Evolutionary conservation across 2,113 vertebrate genomes (phyloP), one percentile per base, ranked within the genome.

Genomic region (Corythaixoides concolor): DNA sequence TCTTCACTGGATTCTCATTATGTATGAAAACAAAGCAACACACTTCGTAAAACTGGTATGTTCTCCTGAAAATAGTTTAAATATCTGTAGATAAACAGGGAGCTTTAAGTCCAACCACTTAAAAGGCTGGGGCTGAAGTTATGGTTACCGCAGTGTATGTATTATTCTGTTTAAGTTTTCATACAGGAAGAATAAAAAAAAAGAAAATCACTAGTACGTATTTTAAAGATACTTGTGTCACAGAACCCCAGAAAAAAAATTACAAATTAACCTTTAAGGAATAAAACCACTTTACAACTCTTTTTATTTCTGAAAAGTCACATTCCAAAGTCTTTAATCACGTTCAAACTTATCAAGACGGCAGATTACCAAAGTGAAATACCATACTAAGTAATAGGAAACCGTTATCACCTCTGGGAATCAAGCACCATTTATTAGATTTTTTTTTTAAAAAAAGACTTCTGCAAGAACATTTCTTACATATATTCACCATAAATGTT

Each of bases 11-110:
- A 12, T 63, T 49, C 37, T 47, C 26, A 55, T 52, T n/a, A 41
- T 0, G 11, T 0, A 22, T 1, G 19, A 76, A 60, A 80, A 33
- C 45, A 86, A 72, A 73, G 53, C 41, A 66, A 35, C 68, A 35
- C 5, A 9, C 16, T 49, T 0, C 3, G 22, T 3, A 20, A 50
- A 49, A 5, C 18, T 16, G 11, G 1, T 6, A 2, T 4, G 8
- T 32, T 2, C 52, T 59, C 32, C 39, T 24, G 53, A 60, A 47
- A 68, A 64, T 4, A 43, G 23, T 23, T 75, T 19, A 68, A 74
- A 32, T 68, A 64, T 5, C 49, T 72, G 30, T 8, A 41, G 37
- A 69, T 17, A 69, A 79, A 58, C 43, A 43, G 32, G 0, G 1
- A 55, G 28, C 53, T 73, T 68, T 60, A 58, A 18, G 28, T 21